phyloP scores from a whole-genome alignment of 2,888 invertebrate genomes.

The Belgica antarctica region DNA sequence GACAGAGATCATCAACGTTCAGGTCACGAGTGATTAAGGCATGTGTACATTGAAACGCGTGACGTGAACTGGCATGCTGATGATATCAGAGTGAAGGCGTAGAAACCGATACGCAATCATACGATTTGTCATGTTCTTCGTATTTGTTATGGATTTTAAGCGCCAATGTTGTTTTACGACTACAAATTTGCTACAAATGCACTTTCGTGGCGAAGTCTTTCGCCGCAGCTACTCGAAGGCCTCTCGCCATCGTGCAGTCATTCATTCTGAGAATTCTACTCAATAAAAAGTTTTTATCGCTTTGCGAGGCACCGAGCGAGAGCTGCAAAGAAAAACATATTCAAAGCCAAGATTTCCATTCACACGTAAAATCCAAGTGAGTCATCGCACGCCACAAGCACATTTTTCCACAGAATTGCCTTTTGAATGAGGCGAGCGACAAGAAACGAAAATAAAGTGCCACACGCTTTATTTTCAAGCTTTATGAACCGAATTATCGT shows the following conservation, averaged over 20 bases:
- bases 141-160: conserved; percentile 32
- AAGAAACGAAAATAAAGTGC: not conserved
- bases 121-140: conserved; percentile 29
- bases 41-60: not conserved
- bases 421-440: not conserved
- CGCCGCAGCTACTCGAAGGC: conserved; percentile 11
- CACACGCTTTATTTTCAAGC: too few species aligned
- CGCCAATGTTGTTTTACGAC: conserved; percentile 12
- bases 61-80: not conserved
- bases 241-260: conserved; percentile 8
- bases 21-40: conserved; percentile 3
- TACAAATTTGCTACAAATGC: not conserved
- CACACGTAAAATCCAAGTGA: conserved; percentile 4
- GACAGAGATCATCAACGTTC: not conserved
- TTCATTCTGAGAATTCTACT: conserved; percentile 2
- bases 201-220: not conserved
- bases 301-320: not conserved
- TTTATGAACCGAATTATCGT: not conserved
- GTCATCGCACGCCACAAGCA: not conserved
- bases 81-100: conserved; percentile 1
- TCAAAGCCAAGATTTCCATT: conserved; percentile 1
- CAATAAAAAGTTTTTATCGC: conserved; percentile 6
- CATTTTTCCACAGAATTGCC: not conserved
- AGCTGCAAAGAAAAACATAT: conserved; percentile 17
- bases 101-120: too few species aligned